A percentile compares a stretch with the other conserved stretches of the same genome.
Evolutionary conservation across 2,113 vertebrate species (phyloP).

Genomic region (Plestiodon gilberti): DNA sequence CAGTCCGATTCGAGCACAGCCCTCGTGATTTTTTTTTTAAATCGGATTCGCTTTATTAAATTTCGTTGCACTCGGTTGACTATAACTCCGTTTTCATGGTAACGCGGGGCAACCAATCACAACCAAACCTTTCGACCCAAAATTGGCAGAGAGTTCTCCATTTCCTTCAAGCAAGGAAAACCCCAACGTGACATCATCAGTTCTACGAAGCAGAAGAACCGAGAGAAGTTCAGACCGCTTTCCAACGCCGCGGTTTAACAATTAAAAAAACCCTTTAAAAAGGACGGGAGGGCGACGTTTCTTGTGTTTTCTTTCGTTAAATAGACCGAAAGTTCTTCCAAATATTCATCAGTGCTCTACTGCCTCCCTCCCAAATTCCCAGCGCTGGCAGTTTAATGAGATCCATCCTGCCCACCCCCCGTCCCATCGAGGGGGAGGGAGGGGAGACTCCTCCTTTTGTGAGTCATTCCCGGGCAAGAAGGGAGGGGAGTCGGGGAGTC

Average conservation of each 20-base stretch:
- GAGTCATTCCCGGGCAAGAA: slow-evolving; percentile 18
- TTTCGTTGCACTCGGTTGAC: not conserved
- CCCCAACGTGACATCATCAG: slow-evolving; percentile 15
- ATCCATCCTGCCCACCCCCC: slow-evolving; percentile 23
- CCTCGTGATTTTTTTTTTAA: not conserved
- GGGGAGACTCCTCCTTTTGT: slow-evolving; percentile 35
- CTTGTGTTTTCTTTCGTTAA: too few relatives aligned
- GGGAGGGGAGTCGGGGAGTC: not conserved
- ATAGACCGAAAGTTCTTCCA: not conserved
- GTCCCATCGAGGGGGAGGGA: slow-evolving; percentile 9
- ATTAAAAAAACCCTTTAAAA: too few relatives aligned
- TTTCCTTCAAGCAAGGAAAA: slow-evolving; percentile 21
- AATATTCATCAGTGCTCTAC: not conserved
- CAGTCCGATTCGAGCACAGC: not conserved
- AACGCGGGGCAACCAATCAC: slow-evolving; percentile 4
- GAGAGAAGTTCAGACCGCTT: not conserved
- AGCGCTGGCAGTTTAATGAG: slow-evolving; percentile 20
- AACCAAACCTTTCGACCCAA: not conserved
- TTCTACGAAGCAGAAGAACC: too few relatives aligned
- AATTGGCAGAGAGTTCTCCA: not conserved
- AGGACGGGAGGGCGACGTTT: too few relatives aligned
- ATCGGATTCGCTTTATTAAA: not conserved
- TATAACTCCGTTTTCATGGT: not conserved
- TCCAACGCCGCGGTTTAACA: too few relatives aligned
- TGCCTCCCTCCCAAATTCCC: slow-evolving; percentile 7